Evolutionary conservation across 2,113 vertebrate species (phyloP).

Genomic region (Danionella cerebrum): DNA sequence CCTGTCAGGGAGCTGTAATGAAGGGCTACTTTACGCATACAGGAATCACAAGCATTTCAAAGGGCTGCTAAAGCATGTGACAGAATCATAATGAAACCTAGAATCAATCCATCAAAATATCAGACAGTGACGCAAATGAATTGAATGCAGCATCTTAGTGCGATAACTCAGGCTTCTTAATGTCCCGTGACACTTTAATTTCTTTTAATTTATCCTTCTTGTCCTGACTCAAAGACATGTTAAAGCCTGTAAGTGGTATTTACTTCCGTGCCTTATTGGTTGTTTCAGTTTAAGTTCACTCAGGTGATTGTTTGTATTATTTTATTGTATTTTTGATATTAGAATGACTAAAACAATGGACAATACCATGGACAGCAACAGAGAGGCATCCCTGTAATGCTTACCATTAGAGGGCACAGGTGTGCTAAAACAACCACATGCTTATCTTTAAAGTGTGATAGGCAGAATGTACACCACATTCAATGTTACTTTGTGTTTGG

Average conservation of each 20-base stretch:
- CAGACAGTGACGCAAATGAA: constrained; percentile 41
- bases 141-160: constrained; percentile 50
- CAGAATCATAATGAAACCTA: constrained; percentile 66
- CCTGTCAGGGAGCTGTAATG: constrained; percentile 45
- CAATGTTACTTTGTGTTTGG: no score
- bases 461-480: background rate
- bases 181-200: constrained; percentile 21
- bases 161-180: constrained; percentile 46
- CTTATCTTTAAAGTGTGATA: background rate
- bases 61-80: constrained; percentile 52
- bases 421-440: constrained; percentile 23
- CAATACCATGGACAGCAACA: constrained; percentile 48
- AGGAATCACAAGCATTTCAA: constrained; percentile 61
- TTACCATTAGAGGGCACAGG: constrained; percentile 44
- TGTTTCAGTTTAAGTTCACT: background rate
- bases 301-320: background rate
- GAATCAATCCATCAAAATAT: constrained; percentile 72
- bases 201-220: constrained; percentile 10
- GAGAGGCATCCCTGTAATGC: background rate
- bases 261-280: background rate
- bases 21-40: constrained; percentile 63
- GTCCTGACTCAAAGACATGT: background rate
- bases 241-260: constrained; percentile 9
- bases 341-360: background rate
- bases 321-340: background rate